Base-by-base conservation (phyloP, 2,113 vertebrate species). In the Lepus americanus region DNA sequence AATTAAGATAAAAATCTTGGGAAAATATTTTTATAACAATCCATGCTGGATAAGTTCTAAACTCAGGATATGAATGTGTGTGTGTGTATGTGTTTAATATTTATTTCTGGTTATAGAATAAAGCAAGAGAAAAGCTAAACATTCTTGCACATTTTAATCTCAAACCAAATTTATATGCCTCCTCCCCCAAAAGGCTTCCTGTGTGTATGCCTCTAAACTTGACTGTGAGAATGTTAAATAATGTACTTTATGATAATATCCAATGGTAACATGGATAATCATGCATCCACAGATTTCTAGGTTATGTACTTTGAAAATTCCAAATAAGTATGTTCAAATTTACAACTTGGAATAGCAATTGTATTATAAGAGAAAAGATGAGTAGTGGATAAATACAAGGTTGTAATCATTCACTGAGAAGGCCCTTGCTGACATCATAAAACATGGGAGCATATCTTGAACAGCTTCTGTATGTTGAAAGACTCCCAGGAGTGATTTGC, bases 301-400 rank as follows among this genome's bases (percentile, higher is more conserved):
- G 4, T 9, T 83, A 36, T 27, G 27, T 49, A 3, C 12, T 94
- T 51, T 74, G 1, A 94, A 90, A 63, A 69, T 59, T 91, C 53
- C 67, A 89, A 94, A 96, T 49, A 95, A 67, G 16, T 94, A 51
- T 23, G 20, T 66, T 33, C 3, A 97, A 9, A 94, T 96, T 97
- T 95, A 93, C 5, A 67, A 87, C 78, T 70, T 87, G 61, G 84
- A 83, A 74, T 2, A 64, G 33, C 55, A 90, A 93, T 74, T 95
- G 83, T 82, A 92, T 92, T 73, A 53, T 73, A 33, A 44, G n/a
- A 95, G 73, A 95, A 84, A 82, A 95, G 33, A 67, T 63, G 11
- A 64, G 39, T 16, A 82, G n/a, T 85, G 73, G 84, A 83, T 63
- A 91, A 94, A 79, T 93, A 90, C 72, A 73, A 59, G 19, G 53